Evolutionary conservation across 1,140 invertebrate genomes (phyloP).

Genomic region (Zaprionus gabonicus): DNA sequence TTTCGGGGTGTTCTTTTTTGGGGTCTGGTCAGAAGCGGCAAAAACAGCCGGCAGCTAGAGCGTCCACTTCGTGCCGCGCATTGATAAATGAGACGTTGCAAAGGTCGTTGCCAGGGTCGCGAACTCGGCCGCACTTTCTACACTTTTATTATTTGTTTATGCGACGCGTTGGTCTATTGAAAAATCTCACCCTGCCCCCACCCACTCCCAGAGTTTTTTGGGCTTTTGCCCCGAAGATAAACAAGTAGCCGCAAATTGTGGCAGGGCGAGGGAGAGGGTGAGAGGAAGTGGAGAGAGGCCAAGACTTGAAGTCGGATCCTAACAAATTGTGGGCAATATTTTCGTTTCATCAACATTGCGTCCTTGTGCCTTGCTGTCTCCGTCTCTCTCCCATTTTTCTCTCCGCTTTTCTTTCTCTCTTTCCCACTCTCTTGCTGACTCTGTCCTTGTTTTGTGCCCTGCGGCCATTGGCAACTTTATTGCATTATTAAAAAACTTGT

Average conservation of each 20-base stretch:
- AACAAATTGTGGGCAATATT: conserved; percentile 82
- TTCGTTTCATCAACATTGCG: conserved; percentile 74
- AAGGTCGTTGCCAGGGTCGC: conserved; percentile 80
- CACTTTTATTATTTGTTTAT: conserved; percentile 78
- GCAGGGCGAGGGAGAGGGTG: background rate
- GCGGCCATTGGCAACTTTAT: conserved; percentile 73
- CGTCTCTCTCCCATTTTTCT: background rate
- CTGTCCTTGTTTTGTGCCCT: conserved; percentile 15
- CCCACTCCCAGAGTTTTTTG: conserved; percentile 3
- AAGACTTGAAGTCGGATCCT: conserved; percentile 49
- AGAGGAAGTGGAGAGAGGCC: background rate
- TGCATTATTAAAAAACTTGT: conserved; percentile 83
- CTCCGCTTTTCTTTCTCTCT: background rate
- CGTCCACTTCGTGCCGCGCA: conserved; percentile 54
- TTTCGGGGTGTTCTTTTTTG: conserved; percentile 7
- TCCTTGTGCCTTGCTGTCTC: conserved; percentile 46
- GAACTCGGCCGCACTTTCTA: conserved; percentile 38
- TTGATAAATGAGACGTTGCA: conserved; percentile 73
- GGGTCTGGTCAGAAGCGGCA: conserved; percentile 12
- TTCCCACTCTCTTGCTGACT: background rate
- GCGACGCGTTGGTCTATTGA: conserved; percentile 74
- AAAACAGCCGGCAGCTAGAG: conserved; percentile 31
- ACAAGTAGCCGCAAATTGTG: conserved; percentile 76
- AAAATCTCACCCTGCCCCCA: conserved; percentile 47
- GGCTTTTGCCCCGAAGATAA: conserved; percentile 58